phyloP scores from a whole-genome alignment of 1,140 invertebrate genomes.

The Nephila pilipes region DNA sequence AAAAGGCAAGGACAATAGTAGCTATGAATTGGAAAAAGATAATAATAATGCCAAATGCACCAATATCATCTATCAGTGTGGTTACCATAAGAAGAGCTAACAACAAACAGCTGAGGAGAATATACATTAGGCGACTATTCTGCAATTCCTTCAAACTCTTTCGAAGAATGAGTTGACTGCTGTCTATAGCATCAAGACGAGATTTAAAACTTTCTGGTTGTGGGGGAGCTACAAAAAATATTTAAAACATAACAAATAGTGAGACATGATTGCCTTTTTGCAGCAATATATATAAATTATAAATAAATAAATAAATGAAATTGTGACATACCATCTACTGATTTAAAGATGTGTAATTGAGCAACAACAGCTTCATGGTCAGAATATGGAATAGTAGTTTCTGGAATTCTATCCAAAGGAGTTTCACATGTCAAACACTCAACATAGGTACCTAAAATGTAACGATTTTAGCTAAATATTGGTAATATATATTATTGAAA shows the following conservation, averaged over 20 bases:
- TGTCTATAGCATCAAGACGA: slow-evolving; percentile 79
- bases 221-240: slow-evolving; percentile 25
- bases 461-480: neutral
- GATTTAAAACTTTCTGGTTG: slow-evolving; percentile 77
- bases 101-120: slow-evolving; percentile 77
- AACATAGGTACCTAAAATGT: slow-evolving; percentile 83
- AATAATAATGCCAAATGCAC: slow-evolving; percentile 73
- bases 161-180: slow-evolving; percentile 76
- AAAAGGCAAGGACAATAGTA: slow-evolving; percentile 80
- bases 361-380: slow-evolving; percentile 95
- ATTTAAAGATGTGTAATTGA: slow-evolving; percentile 82
- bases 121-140: slow-evolving; percentile 77
- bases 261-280: neutral
- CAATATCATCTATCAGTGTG: slow-evolving; percentile 74
- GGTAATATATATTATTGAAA: no score
- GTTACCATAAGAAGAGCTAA: slow-evolving; percentile 73
- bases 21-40: slow-evolving; percentile 79
- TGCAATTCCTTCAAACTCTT: slow-evolving; percentile 77
- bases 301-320: neutral
- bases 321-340: slow-evolving; percentile 3
- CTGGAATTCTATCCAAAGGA: slow-evolving; percentile 88
- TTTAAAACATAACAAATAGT: neutral
- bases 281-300: neutral
- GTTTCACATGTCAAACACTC: slow-evolving; percentile 85
- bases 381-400: slow-evolving; percentile 89